phyloP scores from a whole-genome alignment of 1,140 invertebrate genomes.

The Sminthurinus signatus region DNA sequence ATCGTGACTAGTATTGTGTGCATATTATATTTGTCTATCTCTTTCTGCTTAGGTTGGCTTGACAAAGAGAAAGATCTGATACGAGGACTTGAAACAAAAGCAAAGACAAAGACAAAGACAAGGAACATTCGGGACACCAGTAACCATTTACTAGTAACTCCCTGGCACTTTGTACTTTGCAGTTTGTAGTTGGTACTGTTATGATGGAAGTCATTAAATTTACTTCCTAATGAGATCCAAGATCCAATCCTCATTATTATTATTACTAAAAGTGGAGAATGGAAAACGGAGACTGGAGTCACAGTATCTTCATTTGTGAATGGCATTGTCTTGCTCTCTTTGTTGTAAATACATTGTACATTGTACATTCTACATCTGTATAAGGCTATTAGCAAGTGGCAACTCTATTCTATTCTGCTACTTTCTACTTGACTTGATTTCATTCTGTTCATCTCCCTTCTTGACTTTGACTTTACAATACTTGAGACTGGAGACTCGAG shows the following conservation, averaged over 20 bases:
- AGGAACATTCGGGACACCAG: not conserved
- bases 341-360: no score
- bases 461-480: no score
- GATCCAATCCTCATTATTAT: not conserved
- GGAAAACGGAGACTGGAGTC: not conserved
- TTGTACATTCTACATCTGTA: no score
- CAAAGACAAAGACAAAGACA: not conserved
- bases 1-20: not conserved
- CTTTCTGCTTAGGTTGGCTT: slow-evolving; percentile 8
- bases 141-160: no score
- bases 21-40: slow-evolving; percentile 21
- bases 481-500: no score
- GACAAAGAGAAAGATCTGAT: slow-evolving; percentile 2
- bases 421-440: no score
- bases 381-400: no score
- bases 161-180: no score
- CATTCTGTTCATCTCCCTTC: no score
- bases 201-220: slow-evolving; percentile 11
- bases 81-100: slow-evolving; percentile 6
- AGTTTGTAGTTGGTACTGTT: not conserved
- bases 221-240: slow-evolving; percentile 3
- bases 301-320: no score
- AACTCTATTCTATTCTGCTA: no score
- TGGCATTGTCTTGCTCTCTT: no score
- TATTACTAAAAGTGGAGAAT: not conserved